Base-by-base conservation (phyloP, 2,113 vertebrate species). In the Perognathus longimembris region DNA sequence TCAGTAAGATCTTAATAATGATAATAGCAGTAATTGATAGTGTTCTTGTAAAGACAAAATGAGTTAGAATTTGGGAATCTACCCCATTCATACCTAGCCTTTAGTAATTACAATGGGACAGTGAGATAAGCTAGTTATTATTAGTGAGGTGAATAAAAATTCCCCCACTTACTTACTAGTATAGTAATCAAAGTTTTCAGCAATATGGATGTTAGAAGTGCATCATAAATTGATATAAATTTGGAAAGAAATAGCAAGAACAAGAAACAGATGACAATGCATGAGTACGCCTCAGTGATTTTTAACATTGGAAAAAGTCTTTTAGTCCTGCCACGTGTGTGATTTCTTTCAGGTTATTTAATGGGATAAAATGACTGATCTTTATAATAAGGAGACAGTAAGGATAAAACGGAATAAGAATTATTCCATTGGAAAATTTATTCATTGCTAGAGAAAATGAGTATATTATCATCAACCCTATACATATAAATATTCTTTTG, bases 341-440 rank as follows among this genome's bases (percentile, higher is more conserved):
- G 36, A 45, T 9, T 92, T 54, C 2, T 54, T 89, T 81, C 76
- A 86, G 18, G 81, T 71, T 71, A 84, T 30, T 90, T 74, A 67
- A 61, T 71, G 17, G 12, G n/a, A 32, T 17, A 34, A 74, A 91
- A 85, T 36, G 64, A 38, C 1, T 79, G 6, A 77, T 63, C 28
- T 26, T 82, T 86, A 22, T 70, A 38, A n/a, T 36, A 83, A 5
- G 3, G 45, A 6, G 3, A 79, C 6, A 61, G 1, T 59, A 40
- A 83, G 5, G 7, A 63, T 75, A 42, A 89, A 88, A 74, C 54
- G 28, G 12, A 34, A 3, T 78, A 20, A 20, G 61, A 59, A 78
- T 30, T 40, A 89, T 50, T 81, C 84, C 90, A 75, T 75, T 79
- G 63, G 40, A 66, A 86, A 91, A 59, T 34, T 5, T 20, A n/a